Conservation (phyloP, 2,888 invertebrate species). For the Phaonia tiefii region DNA sequence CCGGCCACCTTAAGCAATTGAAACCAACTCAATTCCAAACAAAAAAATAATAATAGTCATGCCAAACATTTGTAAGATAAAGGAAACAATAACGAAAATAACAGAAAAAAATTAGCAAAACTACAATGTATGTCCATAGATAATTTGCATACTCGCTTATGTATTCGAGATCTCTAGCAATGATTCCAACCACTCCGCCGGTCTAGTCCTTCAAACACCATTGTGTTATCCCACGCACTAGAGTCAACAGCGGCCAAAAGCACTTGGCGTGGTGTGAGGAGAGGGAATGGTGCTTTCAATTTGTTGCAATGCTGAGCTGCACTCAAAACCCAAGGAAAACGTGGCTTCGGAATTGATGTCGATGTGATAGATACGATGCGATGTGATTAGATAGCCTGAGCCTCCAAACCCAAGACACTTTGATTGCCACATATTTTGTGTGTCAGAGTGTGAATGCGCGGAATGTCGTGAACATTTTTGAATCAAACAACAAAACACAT, state of each 20-base stretch:
- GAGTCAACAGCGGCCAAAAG: background rate
- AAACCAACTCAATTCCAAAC: background rate
- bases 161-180: background rate
- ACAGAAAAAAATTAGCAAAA: slow-evolving; percentile 26
- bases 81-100: background rate
- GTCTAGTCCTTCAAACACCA: background rate
- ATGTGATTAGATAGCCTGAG: slow-evolving; percentile 6
- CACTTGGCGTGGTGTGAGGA: background rate
- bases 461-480: slow-evolving; percentile 12
- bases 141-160: slow-evolving; percentile 30
- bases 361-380: slow-evolving; percentile 6
- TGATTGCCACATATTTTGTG: slow-evolving; percentile 51
- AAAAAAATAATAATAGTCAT: slow-evolving; percentile 13
- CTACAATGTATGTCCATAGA: background rate
- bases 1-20: background rate
- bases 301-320: slow-evolving; percentile 21
- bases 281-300: background rate
- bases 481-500: background rate
- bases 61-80: slow-evolving; percentile 4
- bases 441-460: background rate
- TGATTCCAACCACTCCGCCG: background rate
- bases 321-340: slow-evolving; percentile 8
- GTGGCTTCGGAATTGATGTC: slow-evolving; percentile 1
- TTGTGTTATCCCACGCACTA: slow-evolving; percentile 17
- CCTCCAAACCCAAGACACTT: slow-evolving; percentile 33